phyloP scores from a whole-genome alignment of 2,113 vertebrate genomes.

The Mormoops blainvillei region DNA sequence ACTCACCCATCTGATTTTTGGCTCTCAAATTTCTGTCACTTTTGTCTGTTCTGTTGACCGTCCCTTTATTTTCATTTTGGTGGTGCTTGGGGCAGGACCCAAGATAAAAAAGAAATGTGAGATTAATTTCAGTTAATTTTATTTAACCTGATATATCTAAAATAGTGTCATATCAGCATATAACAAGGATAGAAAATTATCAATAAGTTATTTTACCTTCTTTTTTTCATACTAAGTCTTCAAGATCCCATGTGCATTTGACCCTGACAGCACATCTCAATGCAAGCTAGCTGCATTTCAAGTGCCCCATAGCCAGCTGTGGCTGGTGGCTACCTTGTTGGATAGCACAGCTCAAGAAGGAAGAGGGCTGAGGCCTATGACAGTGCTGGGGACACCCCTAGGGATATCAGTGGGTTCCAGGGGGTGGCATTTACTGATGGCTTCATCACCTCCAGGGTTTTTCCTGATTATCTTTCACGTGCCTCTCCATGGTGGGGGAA shows the following conservation, averaged over 20 bases:
- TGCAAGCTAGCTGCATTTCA: not conserved
- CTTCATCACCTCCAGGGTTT: not conserved
- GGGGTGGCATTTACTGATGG: not conserved
- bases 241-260: not conserved
- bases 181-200: not conserved
- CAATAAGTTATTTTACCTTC: not conserved
- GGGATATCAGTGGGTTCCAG: not conserved
- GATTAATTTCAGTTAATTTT: not conserved
- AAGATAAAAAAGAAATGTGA: not conserved
- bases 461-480: not conserved
- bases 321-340: not conserved
- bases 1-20: not conserved
- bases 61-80: not conserved
- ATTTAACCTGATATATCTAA: not conserved
- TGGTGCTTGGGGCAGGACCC: not conserved
- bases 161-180: not conserved
- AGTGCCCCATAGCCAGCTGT: accelerated
- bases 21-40: not conserved
- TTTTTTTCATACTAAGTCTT: not conserved
- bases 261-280: not conserved
- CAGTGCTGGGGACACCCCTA: not conserved
- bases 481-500: not conserved
- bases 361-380: not conserved
- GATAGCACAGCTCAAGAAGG: not conserved
- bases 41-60: not conserved